Conservation (phyloP, 2,797 vertebrate species). For the Chromis chromis region DNA sequence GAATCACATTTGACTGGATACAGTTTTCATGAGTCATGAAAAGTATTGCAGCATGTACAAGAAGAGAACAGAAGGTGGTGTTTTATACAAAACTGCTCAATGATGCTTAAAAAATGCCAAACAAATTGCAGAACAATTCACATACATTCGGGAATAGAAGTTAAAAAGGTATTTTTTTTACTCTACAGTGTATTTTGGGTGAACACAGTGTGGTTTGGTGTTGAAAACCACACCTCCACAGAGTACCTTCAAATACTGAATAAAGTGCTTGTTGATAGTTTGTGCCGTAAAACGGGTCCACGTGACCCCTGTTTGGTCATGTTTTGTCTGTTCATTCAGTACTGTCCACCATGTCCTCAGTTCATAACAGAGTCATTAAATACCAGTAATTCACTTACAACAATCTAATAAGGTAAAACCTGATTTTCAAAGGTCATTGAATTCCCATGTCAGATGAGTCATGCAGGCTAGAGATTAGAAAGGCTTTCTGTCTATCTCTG, state of each 20-base stretch:
- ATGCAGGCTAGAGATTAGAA: constrained; percentile 40
- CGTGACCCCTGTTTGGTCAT: not conserved
- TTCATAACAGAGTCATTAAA: constrained; percentile 53
- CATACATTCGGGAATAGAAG: no score
- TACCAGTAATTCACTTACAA: constrained; percentile 62
- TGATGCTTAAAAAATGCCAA: no score
- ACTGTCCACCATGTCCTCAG: constrained; percentile 30
- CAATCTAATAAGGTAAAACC: constrained; percentile 72
- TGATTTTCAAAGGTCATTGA: constrained; percentile 71
- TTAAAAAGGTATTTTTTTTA: no score
- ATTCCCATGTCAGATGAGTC: constrained; percentile 75
- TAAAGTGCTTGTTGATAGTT: not conserved
- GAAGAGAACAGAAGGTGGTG: no score
- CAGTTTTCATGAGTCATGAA: not conserved
- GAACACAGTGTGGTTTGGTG: not conserved
- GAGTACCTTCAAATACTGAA: not conserved
- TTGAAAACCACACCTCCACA: not conserved
- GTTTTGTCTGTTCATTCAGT: constrained; percentile 34
- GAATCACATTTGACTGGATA: not conserved
- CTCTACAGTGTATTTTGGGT: no score
- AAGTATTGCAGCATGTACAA: not conserved
- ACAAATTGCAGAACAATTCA: no score
- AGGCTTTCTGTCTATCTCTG: constrained; percentile 31
- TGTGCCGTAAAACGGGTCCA: not conserved
- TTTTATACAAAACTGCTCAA: not conserved